phyloP scores from a whole-genome alignment of 92 coral and sea anemone genomes.

The Actinernus sp. region DNA sequence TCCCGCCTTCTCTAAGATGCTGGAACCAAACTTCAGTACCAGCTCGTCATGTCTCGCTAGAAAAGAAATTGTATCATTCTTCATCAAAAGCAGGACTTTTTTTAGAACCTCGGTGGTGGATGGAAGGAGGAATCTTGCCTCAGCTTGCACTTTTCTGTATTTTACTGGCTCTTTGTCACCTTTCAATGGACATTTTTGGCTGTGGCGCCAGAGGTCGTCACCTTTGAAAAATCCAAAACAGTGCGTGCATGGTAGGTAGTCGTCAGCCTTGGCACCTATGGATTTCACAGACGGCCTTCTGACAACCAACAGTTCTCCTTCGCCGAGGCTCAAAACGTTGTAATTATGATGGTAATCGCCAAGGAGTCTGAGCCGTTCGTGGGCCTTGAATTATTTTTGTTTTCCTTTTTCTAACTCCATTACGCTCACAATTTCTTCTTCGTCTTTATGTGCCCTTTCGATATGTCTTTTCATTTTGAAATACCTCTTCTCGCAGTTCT shows the following conservation, averaged over 20 bases:
- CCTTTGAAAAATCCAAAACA: constrained; percentile 51
- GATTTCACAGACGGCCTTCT: constrained; percentile 12
- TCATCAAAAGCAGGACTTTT: constrained; percentile 12
- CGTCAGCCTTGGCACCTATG: neutral
- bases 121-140: constrained; percentile 18
- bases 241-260: constrained; percentile 24
- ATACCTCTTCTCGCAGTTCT: too few species aligned
- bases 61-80: constrained; percentile 13
- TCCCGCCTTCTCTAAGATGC: constrained; percentile 19
- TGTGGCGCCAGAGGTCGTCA: constrained; percentile 50
- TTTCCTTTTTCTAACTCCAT: neutral
- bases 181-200: neutral
- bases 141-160: constrained; percentile 3
- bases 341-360: constrained; percentile 53
- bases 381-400: neutral
- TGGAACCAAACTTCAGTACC: constrained; percentile 25
- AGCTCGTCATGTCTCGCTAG: constrained; percentile 6
- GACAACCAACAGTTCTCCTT: constrained; percentile 50
- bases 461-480: constrained; percentile 32
- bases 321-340: constrained; percentile 15
- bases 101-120: neutral
- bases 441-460: constrained; percentile 38
- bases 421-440: constrained; percentile 26
- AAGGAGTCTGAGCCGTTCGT: neutral
- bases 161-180: neutral